Conservation (phyloP, 2,888 invertebrate species). For the Lasioglossum vierecki region DNA sequence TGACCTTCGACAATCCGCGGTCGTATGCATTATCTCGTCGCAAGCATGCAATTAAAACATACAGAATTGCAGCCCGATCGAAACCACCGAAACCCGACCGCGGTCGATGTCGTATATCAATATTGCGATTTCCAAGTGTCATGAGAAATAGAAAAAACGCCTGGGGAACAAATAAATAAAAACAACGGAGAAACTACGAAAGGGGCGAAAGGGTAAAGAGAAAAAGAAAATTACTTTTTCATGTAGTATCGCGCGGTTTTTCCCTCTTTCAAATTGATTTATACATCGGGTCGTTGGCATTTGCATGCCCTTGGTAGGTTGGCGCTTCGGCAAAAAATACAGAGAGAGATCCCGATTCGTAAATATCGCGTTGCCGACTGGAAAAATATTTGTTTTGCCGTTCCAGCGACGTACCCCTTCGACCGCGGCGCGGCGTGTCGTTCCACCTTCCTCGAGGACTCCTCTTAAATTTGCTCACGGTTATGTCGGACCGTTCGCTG, state of each 20-base stretch:
- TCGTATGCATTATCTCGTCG: not conserved
- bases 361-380: constrained; percentile 31
- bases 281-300: constrained; percentile 6
- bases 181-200: not conserved
- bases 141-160: not conserved
- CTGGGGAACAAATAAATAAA: not conserved
- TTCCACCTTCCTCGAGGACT: constrained; percentile 20
- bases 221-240: constrained; percentile 23
- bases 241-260: constrained; percentile 2
- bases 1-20: not conserved
- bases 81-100: not conserved
- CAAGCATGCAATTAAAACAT: not conserved
- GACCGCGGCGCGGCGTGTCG: not conserved
- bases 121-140: constrained; percentile 10
- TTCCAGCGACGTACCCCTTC: constrained; percentile 4
- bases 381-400: constrained; percentile 40
- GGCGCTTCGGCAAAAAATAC: not conserved
- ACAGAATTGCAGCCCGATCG: not conserved
- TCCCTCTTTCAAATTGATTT: constrained; percentile 15
- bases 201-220: not conserved
- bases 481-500: constrained; percentile 16
- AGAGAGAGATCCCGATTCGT: constrained; percentile 22
- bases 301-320: not conserved
- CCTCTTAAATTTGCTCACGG: constrained; percentile 38
- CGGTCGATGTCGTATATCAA: constrained; percentile 6